Conservation (phyloP, 1,140 invertebrate species). For the Drosophila arizonae region DNA sequence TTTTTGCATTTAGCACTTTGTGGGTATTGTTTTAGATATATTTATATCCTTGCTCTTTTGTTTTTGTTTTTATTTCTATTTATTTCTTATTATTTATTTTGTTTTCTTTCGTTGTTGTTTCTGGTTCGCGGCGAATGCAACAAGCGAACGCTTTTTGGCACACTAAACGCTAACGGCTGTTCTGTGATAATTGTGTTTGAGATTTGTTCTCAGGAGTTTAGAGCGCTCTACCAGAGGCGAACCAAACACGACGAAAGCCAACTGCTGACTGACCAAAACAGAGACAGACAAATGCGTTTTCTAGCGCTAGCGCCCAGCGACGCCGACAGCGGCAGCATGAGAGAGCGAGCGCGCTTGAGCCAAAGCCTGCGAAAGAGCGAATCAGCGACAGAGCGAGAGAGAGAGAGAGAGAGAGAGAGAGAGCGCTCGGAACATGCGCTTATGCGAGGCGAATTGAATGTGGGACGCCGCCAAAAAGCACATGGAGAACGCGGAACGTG, state of each 20-base stretch:
- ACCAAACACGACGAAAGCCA: slow-evolving; percentile 81
- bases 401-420: slow-evolving; percentile 29
- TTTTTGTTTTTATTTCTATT: slow-evolving; percentile 3
- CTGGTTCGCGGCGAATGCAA: slow-evolving; percentile 44
- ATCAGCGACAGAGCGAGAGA: slow-evolving; percentile 7
- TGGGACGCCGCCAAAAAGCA: slow-evolving; percentile 74
- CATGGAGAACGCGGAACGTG: slow-evolving; percentile 71
- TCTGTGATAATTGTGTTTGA: slow-evolving; percentile 21
- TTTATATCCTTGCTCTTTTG: slow-evolving; percentile 2
- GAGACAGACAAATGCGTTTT: slow-evolving; percentile 81
- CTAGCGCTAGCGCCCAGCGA: slow-evolving; percentile 48
- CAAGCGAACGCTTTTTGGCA: slow-evolving; percentile 48
- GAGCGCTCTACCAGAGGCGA: slow-evolving; percentile 63
- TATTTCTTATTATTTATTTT: background rate
- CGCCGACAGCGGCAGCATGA: slow-evolving; percentile 50
- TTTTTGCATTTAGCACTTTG: background rate
- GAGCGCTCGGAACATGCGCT: slow-evolving; percentile 57
- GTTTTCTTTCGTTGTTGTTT: background rate
- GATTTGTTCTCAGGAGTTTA: slow-evolving; percentile 26
- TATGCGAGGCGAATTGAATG: slow-evolving; percentile 55
- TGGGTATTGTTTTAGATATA: background rate
- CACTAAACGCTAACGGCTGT: slow-evolving; percentile 49
- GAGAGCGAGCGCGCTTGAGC: slow-evolving; percentile 21
- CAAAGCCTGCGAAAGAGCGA: background rate
- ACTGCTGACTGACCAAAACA: slow-evolving; percentile 83